Conservation (phyloP, 1,140 invertebrate genomes). For the Zophobas atratus region DNA sequence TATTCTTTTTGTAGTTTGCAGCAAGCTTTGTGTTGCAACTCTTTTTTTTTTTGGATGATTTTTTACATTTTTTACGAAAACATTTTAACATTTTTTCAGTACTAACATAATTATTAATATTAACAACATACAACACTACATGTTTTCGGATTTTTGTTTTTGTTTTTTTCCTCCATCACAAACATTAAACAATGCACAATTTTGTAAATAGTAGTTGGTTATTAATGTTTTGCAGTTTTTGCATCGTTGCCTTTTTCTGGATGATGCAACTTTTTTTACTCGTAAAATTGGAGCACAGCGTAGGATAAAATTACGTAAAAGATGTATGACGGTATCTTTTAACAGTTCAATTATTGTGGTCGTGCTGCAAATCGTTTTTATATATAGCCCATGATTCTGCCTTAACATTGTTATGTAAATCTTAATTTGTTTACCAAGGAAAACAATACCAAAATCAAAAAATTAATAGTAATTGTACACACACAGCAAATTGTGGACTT, state of each 20-base stretch:
- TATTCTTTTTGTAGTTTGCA: slow-evolving; percentile 42
- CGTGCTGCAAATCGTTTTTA: no score
- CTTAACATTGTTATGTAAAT: no score
- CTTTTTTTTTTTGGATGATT: slow-evolving; percentile 47
- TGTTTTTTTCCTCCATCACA: slow-evolving; percentile 19
- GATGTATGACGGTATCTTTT: not conserved
- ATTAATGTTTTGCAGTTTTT: not conserved
- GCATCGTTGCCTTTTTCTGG: slow-evolving; percentile 3
- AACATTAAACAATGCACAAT: slow-evolving; percentile 39
- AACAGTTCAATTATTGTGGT: not conserved
- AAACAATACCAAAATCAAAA: no score
- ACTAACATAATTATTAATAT: slow-evolving; percentile 22
- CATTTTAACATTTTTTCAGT: slow-evolving; percentile 33
- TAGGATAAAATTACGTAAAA: slow-evolving; percentile 5
- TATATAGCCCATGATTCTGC: no score
- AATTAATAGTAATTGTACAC: no score
- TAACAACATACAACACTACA: slow-evolving; percentile 25
- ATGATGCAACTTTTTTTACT: slow-evolving; percentile 24
- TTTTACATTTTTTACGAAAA: slow-evolving; percentile 29
- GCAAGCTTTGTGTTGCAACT: slow-evolving; percentile 42
- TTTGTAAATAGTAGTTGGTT: slow-evolving; percentile 15
- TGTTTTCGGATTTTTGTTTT: not conserved
- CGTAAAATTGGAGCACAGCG: slow-evolving; percentile 30
- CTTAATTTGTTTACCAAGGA: no score
- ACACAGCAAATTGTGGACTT: no score